Evolutionary conservation across 2,888 invertebrate species (phyloP).

Genomic region (Leucophora obtusa): DNA sequence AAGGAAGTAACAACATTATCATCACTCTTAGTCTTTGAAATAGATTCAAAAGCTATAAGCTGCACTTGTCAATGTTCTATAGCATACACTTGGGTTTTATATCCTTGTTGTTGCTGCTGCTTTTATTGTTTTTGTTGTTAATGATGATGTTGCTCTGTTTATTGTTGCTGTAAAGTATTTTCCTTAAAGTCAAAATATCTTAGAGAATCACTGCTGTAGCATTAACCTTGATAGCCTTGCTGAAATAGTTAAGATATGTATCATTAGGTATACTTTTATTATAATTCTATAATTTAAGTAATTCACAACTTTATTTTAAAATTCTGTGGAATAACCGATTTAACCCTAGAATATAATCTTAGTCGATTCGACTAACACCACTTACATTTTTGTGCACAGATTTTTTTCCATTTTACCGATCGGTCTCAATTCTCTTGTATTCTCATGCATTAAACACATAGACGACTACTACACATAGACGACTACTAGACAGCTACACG

Average conservation of each 20-base stretch:
- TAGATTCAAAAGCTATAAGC: constrained; percentile 34
- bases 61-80: constrained; percentile 44
- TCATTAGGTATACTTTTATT: neutral
- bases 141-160: neutral
- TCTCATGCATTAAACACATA: no score
- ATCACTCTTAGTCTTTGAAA: neutral
- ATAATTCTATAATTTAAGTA: neutral
- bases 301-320: neutral
- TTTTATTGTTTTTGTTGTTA: constrained; percentile 5
- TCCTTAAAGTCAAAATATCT: constrained; percentile 12
- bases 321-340: no score
- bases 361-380: no score
- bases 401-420: no score
- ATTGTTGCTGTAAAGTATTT: neutral
- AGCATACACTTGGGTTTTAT: constrained; percentile 22
- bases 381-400: no score
- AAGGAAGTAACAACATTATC: neutral
- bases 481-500: no score
- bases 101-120: constrained; percentile 8
- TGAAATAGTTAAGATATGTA: constrained; percentile 14
- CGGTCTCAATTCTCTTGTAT: no score
- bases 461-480: no score
- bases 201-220: constrained; percentile 17
- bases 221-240: constrained; percentile 33
- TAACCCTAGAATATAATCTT: no score